Conservation (phyloP, 2,888 invertebrate genomes). For the Eurois occulta region DNA sequence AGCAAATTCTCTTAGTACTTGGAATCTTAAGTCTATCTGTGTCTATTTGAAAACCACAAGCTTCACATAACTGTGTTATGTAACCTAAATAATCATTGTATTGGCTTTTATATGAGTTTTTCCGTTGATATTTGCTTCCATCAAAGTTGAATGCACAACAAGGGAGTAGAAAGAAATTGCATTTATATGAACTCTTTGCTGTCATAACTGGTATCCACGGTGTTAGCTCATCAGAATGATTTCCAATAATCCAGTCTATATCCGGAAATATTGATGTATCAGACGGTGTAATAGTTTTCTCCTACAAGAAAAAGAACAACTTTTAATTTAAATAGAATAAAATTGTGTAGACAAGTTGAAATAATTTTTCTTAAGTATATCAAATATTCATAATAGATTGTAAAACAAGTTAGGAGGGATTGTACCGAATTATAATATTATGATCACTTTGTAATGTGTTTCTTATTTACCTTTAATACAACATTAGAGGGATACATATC, state of each 20-base stretch:
- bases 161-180: conserved; percentile 97
- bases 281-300: conserved; percentile 92
- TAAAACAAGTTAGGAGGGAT: not conserved
- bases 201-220: conserved; percentile 99
- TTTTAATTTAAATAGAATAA: not conserved
- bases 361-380: not conserved
- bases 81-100: conserved; percentile 94
- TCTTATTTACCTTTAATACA: conserved; percentile 90
- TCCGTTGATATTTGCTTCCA: conserved; percentile 95
- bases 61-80: conserved; percentile 90
- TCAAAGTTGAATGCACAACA: conserved; percentile 98
- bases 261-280: conserved; percentile 92
- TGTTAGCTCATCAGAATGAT: conserved; percentile 99
- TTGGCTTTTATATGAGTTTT: conserved; percentile 93
- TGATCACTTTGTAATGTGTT: not conserved
- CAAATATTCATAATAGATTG: not conserved
- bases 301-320: conserved; percentile 84
- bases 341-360: not conserved
- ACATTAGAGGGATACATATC: conserved; percentile 92
- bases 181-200: conserved; percentile 93
- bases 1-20: conserved; percentile 97
- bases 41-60: conserved; percentile 94
- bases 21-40: conserved; percentile 98
- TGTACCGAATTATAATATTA: conserved; percentile 21
- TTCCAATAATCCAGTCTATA: conserved; percentile 98